Evolutionary conservation across 2,113 vertebrate genomes (phyloP).

Genomic region (Sciurus niger): DNA sequence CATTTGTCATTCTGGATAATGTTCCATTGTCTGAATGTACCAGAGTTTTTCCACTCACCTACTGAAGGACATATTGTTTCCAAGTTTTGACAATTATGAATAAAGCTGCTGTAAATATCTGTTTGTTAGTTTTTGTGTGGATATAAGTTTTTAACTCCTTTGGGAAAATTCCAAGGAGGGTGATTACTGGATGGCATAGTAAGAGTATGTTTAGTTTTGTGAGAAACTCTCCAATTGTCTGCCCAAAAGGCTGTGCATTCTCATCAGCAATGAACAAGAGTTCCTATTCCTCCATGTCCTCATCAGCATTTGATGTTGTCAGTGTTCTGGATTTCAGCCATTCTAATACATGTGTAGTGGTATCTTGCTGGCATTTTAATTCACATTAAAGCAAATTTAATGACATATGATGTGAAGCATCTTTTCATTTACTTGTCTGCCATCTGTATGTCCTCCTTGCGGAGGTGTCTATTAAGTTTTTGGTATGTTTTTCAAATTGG

Average conservation of each 20-base stretch:
- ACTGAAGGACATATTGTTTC: neutral
- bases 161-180: neutral
- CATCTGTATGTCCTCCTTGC: neutral
- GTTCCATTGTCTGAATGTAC: neutral
- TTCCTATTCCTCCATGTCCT: neutral
- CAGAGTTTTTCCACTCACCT: neutral
- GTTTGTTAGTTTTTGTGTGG: neutral
- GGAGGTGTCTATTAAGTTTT: neutral
- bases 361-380: neutral
- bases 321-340: neutral
- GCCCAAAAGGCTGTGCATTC: neutral
- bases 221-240: neutral
- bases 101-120: neutral
- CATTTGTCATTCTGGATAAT: neutral
- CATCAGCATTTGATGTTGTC: neutral
- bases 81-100: neutral
- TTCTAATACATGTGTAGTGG: neutral
- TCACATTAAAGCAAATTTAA: neutral
- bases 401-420: neutral
- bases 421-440: neutral
- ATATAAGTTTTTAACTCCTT: neutral
- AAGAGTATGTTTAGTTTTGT: neutral
- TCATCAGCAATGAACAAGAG: neutral
- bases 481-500: neutral
- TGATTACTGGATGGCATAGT: neutral